These are phyloP conservation scores for Lophochroa leadbeateri DNA, from an alignment of 2,113 vertebrate genomes.

Conservation along the genomic window DNA sequence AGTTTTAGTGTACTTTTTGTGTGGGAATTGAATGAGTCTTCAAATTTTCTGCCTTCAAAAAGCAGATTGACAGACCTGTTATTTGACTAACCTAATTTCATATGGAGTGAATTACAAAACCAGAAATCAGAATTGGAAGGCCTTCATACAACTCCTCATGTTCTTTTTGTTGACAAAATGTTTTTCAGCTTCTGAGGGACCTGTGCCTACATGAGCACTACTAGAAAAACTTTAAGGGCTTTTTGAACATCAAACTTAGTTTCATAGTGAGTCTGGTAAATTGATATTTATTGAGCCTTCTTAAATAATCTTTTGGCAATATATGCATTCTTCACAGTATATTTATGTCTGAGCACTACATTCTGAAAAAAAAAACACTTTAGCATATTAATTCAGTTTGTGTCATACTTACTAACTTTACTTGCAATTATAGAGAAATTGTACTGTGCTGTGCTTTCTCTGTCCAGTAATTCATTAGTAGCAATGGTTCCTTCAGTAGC, in stretches of 20 bases:
- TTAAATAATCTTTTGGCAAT: slow-evolving; percentile 8
- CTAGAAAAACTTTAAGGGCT: not conserved
- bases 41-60: not conserved
- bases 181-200: not conserved
- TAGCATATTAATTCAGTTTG: slow-evolving; percentile 18
- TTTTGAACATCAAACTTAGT: not conserved
- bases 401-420: slow-evolving; percentile 95
- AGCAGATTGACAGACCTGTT: not conserved
- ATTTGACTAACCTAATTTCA: not conserved
- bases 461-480: slow-evolving; percentile 91
- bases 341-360: slow-evolving; percentile 1
- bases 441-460: slow-evolving; percentile 90
- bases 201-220: not conserved
- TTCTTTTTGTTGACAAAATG: not conserved
- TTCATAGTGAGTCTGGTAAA: not conserved
- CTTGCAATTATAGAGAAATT: slow-evolving; percentile 95
- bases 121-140: not conserved
- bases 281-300: not conserved
- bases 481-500: slow-evolving; percentile 92
- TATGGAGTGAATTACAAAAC: not conserved
- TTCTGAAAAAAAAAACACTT: not conserved
- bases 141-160: not conserved
- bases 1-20: not conserved
- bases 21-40: not conserved
- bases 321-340: not conserved